A percentile compares a stretch with the other conserved stretches of the same genome.
phyloP scores from a whole-genome alignment of 2,888 invertebrate genomes.

The Archaeoteleia sp. region DNA sequence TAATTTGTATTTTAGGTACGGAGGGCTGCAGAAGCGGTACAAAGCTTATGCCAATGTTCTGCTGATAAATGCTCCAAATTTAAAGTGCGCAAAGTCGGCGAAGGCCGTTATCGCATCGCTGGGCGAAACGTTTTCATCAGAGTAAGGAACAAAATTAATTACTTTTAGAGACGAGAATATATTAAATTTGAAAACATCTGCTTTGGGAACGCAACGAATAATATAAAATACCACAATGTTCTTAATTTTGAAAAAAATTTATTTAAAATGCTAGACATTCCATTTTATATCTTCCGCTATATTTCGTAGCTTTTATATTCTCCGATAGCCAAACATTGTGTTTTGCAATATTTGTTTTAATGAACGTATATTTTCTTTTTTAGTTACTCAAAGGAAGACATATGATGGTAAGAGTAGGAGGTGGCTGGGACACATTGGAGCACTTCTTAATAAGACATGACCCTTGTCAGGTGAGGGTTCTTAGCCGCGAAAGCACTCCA shows the following conservation, averaged over 20 bases:
- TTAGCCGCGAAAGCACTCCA: slow-evolving; percentile 74
- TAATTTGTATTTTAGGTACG: slow-evolving; percentile 63
- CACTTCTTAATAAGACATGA: slow-evolving; percentile 93
- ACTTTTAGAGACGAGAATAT: too few relatives aligned
- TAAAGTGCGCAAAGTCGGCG: slow-evolving; percentile 87
- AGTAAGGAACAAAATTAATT: slow-evolving; percentile 75
- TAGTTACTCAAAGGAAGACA: slow-evolving; percentile 93
- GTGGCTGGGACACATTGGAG: slow-evolving; percentile 95
- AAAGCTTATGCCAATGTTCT: slow-evolving; percentile 84
- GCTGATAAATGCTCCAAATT: slow-evolving; percentile 83
- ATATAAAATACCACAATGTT: too few relatives aligned
- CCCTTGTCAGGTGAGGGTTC: slow-evolving; percentile 84
- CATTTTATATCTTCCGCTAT: background rate
- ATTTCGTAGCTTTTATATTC: too few relatives aligned
- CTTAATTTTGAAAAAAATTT: background rate
- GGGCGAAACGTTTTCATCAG: slow-evolving; percentile 89
- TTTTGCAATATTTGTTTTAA: background rate
- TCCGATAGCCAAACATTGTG: background rate
- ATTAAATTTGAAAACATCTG: too few relatives aligned
- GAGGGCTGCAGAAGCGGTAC: slow-evolving; percentile 80
- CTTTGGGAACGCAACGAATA: too few relatives aligned
- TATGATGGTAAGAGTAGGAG: slow-evolving; percentile 96
- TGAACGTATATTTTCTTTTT: slow-evolving; percentile 2
- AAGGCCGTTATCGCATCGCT: slow-evolving; percentile 90
- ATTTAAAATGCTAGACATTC: background rate